Conservation (phyloP, 2,888 invertebrate genomes). For the Rhagophthalmus giganteus region DNA sequence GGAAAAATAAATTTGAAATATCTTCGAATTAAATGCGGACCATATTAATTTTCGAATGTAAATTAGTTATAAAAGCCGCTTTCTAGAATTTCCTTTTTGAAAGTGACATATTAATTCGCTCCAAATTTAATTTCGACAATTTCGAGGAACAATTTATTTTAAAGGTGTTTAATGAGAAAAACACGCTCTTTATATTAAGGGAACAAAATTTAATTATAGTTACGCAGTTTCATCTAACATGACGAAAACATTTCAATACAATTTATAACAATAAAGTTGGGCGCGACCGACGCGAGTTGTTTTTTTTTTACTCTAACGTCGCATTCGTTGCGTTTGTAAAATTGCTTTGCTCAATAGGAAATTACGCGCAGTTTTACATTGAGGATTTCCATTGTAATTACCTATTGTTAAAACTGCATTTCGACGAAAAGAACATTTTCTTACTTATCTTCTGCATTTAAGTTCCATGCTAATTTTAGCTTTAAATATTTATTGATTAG, state of each 20-base stretch:
- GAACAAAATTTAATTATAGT: constrained; percentile 13
- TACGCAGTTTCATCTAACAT: background rate
- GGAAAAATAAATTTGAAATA: background rate
- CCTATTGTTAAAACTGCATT: too few species aligned
- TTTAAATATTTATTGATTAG: too few species aligned
- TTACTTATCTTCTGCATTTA: too few species aligned
- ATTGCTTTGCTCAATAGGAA: background rate
- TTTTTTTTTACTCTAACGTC: too few species aligned
- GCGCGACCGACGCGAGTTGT: too few species aligned
- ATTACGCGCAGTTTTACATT: background rate
- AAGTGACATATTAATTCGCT: constrained; percentile 6
- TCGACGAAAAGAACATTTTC: too few species aligned
- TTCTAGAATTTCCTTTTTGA: constrained; percentile 7
- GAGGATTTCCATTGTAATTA: too few species aligned
- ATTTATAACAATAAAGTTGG: too few species aligned
- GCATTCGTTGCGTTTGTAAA: constrained; percentile 12
- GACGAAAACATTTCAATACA: background rate
- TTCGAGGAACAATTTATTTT: constrained; percentile 12
- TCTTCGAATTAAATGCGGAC: background rate
- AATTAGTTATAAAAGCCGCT: background rate
- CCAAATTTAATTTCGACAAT: constrained; percentile 13
- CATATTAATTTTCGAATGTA: background rate
- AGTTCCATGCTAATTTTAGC: too few species aligned
- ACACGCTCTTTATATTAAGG: constrained; percentile 16
- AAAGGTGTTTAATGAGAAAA: constrained; percentile 12